Evolutionary conservation across 1,140 invertebrate genomes (phyloP).

Genomic region (Heterodera schachtii): DNA sequence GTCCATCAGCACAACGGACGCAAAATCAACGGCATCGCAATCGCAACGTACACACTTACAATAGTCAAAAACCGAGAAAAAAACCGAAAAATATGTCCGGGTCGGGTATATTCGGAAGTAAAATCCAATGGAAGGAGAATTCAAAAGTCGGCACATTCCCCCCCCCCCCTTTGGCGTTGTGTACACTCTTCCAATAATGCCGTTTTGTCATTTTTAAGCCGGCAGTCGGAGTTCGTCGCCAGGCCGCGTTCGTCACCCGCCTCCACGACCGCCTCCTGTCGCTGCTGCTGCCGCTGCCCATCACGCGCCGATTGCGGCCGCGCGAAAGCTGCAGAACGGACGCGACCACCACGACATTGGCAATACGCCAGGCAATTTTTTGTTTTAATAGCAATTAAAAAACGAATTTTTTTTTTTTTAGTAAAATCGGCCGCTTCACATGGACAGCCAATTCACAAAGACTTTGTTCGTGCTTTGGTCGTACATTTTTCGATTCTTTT

Average conservation of each 20-base stretch:
- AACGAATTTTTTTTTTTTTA: not conserved
- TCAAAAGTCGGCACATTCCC: no score
- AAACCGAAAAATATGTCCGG: no score
- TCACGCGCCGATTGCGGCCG: conserved; percentile 1
- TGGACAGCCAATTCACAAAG: conserved; percentile 15
- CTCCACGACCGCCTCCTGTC: not conserved
- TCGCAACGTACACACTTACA: conserved; percentile 31
- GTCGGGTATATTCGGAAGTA: no score
- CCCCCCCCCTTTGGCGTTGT: no score
- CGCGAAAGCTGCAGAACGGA: not conserved
- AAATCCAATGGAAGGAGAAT: no score
- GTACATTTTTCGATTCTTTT: not conserved
- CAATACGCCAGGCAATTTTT: conserved; percentile 1
- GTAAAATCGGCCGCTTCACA: not conserved
- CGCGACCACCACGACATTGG: not conserved
- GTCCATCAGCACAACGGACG: conserved; percentile 30
- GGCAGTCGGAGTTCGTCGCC: conserved; percentile 50
- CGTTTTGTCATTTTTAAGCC: conserved; percentile 18
- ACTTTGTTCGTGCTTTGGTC: conserved; percentile 31
- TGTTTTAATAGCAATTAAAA: not conserved
- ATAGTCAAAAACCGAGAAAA: no score
- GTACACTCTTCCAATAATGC: no score
- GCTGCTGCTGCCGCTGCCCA: not conserved
- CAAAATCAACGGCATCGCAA: conserved; percentile 41
- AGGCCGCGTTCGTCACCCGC: conserved; percentile 38